Percentiles rank a stretch among this genome's conserved stretches.
Conservation (phyloP, 2,888 invertebrate species). For the Synergus umbraculus region DNA sequence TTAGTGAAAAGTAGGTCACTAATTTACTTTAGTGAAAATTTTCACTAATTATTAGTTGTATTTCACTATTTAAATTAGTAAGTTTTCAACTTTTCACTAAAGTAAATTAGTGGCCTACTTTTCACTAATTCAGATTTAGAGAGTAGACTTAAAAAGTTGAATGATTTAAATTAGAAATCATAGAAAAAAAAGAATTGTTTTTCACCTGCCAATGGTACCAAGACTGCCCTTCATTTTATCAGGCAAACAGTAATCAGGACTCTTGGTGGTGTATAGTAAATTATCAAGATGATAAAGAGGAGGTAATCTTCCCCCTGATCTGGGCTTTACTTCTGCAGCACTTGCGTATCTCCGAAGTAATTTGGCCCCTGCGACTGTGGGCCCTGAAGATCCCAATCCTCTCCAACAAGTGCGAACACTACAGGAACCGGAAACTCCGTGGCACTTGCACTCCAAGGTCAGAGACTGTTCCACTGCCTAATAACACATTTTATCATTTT, state of each 20-base stretch:
- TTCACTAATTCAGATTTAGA: no score
- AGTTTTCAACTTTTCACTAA: no score
- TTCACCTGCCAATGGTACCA: conserved; percentile 88
- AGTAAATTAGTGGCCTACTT: no score
- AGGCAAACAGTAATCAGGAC: conserved; percentile 90
- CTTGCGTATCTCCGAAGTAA: conserved; percentile 81
- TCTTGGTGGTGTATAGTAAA: conserved; percentile 87
- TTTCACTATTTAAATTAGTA: no score
- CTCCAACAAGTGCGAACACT: conserved; percentile 91
- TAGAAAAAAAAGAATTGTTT: neutral
- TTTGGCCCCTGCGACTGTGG: conserved; percentile 80
- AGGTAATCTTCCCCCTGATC: conserved; percentile 73
- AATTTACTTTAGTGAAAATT: no score
- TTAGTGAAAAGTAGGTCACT: no score
- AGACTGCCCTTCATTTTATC: conserved; percentile 86
- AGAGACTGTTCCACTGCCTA: conserved; percentile 82
- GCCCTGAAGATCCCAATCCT: conserved; percentile 79
- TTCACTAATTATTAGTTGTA: no score
- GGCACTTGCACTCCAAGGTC: conserved; percentile 87
- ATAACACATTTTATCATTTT: neutral
- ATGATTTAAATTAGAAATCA: neutral
- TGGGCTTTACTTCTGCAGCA: conserved; percentile 78
- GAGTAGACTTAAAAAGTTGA: neutral
- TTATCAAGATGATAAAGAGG: conserved; percentile 79
- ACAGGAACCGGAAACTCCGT: conserved; percentile 91